Conservation (phyloP, 2,113 vertebrate species). For the Urocolius indicus region DNA sequence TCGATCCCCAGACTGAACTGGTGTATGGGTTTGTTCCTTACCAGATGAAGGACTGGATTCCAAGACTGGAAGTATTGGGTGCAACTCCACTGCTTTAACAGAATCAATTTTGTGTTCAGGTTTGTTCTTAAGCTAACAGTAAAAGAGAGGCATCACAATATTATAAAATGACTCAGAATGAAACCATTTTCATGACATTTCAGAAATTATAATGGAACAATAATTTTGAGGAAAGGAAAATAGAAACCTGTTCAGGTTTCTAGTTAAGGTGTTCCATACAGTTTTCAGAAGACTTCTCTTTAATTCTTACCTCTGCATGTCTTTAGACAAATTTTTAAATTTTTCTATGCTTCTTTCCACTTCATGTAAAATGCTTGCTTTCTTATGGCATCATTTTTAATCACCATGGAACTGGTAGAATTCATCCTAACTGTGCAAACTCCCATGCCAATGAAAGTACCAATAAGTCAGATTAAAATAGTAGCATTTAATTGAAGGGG, state of each 20-base stretch:
- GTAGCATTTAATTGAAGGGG: neutral
- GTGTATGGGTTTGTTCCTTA: too few relatives aligned
- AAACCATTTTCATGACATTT: neutral
- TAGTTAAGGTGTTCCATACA: neutral
- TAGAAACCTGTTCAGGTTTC: neutral
- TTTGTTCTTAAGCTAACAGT: neutral
- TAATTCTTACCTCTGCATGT: neutral
- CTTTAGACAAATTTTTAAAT: neutral
- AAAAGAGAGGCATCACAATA: neutral
- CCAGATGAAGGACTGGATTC: too few relatives aligned
- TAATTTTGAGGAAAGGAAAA: neutral
- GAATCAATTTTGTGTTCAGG: conserved; percentile 12
- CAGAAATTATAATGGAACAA: neutral
- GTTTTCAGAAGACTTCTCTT: neutral
- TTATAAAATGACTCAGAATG: neutral
- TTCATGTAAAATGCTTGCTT: neutral
- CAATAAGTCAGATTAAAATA: neutral
- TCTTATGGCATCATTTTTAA: neutral
- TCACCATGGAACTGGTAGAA: neutral
- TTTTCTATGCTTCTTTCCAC: neutral
- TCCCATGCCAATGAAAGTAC: neutral
- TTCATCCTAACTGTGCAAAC: neutral
- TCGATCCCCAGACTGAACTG: too few relatives aligned
- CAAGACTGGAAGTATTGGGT: neutral
- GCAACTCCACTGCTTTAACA: conserved; percentile 1